Evolutionary conservation across 2,113 vertebrate genomes (phyloP).

Genomic region (Macaca mulatta): DNA sequence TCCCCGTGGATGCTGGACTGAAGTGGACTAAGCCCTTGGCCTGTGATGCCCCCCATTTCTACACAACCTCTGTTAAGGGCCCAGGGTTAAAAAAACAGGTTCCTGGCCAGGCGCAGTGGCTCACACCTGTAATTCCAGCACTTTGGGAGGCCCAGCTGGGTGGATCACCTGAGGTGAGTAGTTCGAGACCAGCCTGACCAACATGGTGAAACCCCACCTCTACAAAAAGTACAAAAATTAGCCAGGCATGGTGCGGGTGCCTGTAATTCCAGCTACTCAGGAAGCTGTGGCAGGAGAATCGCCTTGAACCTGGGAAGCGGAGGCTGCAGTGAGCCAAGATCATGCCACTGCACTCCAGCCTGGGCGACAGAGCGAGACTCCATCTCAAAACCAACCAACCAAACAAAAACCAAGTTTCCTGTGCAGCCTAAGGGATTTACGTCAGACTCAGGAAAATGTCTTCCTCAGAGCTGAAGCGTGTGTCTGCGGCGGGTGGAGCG

Average conservation of each 20-base stretch:
- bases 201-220: too few relatives aligned
- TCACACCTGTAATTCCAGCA: too few relatives aligned
- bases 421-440: background rate
- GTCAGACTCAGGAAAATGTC: background rate
- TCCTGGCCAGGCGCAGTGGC: background rate
- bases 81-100: background rate
- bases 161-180: too few relatives aligned
- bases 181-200: too few relatives aligned
- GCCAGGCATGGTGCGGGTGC: too few relatives aligned
- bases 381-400: too few relatives aligned
- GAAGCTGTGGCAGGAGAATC: too few relatives aligned
- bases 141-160: too few relatives aligned
- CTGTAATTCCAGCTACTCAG: too few relatives aligned
- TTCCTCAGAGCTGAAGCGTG: background rate
- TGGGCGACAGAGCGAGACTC: background rate
- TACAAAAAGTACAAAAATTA: too few relatives aligned
- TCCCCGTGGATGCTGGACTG: background rate
- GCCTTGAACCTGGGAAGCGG: background rate
- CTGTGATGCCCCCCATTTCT: background rate
- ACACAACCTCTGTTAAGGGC: background rate
- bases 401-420: too few relatives aligned
- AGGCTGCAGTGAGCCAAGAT: background rate
- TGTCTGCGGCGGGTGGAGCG: background rate
- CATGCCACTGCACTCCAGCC: background rate
- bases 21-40: background rate